Base-by-base conservation (phyloP, 2,113 vertebrate genomes). In the Epinephelus moara region DNA sequence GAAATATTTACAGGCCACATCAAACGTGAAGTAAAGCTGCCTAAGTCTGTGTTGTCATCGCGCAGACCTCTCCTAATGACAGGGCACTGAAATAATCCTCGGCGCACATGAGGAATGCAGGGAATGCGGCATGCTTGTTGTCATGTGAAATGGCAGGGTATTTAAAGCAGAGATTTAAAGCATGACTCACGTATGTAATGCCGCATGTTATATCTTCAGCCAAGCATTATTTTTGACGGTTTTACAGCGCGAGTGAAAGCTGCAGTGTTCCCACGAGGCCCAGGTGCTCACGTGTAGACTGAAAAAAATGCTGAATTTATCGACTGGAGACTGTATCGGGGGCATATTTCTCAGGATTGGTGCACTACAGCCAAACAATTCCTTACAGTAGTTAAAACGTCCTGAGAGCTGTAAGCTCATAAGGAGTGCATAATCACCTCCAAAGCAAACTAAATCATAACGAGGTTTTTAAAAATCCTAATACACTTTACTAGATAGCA, bases 1-100 rank as follows among this genome's bases (percentile, higher is more conserved):
- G 83, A 84, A 86, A 89, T 91, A 89, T 93, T 92, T 91, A 84
- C 87, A 81, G 87, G 82, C 87, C 87, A 90, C 85, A 93, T 93
- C 87, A 92, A 92, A 92, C 78, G 37, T 62, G 40, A 78, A 60
- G 86, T 45, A 85, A 88, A 90, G 89, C 82, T 75, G 75, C 59
- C 82, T 71, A 37, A 88, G 87, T 85, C 90, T 11, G 71, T 88
- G 90, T 82, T 93, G 91, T 94, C 92, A 90, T 92, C 85, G 67
- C 30, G n/a, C 4, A 68, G 91, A 79, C 86, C 84, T 86, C 50
- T 79, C 62, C 82, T 91, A 90, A 92, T 92, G 87, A 93, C 84
- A 92, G 88, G 92, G 69, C 88, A 88, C 84, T 49, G 85, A 47
- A 90, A 88, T 85, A 89, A 90, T 91, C 89, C 84, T 81, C 75